phyloP scores from a whole-genome alignment of 2,113 vertebrate species.

The Lagenorhynchus albirostris region DNA sequence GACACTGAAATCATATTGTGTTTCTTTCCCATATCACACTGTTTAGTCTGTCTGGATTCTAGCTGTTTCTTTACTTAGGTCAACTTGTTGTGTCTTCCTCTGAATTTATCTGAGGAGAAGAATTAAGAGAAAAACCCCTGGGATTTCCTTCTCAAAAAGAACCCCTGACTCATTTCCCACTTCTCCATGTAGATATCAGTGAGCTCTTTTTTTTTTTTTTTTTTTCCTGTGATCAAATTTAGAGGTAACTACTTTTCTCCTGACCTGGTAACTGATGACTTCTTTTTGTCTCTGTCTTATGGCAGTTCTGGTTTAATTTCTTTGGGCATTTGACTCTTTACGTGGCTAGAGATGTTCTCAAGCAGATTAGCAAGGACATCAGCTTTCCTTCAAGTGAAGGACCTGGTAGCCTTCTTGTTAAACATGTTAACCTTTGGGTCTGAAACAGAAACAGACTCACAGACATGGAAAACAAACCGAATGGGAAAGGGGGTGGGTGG shows the following conservation, averaged over 20 bases:
- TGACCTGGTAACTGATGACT: not conserved
- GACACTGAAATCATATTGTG: not conserved
- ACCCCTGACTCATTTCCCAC: not conserved
- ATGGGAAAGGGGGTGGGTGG: not conserved
- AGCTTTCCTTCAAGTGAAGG: not conserved
- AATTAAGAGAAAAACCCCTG: not conserved
- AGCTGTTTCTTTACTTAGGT: not conserved
- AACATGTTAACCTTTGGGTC: not conserved
- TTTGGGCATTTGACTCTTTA: not conserved
- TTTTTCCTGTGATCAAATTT: not conserved
- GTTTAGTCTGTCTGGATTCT: constrained; percentile 2
- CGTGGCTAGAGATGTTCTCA: not conserved
- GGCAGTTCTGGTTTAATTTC: not conserved
- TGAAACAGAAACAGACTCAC: not conserved
- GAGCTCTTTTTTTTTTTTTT: not conserved
- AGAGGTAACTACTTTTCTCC: not conserved
- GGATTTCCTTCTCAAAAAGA: not conserved
- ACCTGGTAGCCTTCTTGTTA: not conserved
- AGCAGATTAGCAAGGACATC: not conserved
- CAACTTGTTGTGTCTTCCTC: not conserved
- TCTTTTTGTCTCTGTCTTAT: not conserved
- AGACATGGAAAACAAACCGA: not conserved
- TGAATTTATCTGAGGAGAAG: not conserved
- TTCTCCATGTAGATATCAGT: not conserved
- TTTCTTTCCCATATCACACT: not conserved